Evolutionary conservation across 2,888 invertebrate species (phyloP).

Genomic region (Julus scanicus): DNA sequence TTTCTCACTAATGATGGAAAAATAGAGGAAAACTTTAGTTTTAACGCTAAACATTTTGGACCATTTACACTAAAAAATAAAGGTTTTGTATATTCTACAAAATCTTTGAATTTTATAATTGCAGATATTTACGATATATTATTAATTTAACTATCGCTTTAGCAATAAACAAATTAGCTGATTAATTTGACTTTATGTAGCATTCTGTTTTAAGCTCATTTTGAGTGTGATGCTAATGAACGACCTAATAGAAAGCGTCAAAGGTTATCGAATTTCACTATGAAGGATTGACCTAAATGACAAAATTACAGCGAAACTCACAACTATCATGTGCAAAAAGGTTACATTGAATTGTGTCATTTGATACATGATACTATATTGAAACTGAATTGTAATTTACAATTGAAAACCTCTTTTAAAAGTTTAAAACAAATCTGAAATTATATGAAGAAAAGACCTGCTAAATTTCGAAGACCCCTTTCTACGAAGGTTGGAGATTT

Average conservation of each 20-base stretch:
- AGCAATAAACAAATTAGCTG: background rate
- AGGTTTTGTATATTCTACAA: no score
- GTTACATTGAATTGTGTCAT: no score
- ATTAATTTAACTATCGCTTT: no score
- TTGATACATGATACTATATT: no score
- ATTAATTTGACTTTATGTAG: no score
- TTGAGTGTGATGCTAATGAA: slow-evolving; percentile 14
- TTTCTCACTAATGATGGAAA: no score
- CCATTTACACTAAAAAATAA: no score
- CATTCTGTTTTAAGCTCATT: background rate
- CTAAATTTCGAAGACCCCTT: background rate
- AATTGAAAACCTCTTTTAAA: background rate
- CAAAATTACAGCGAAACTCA: background rate
- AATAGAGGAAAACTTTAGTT: no score
- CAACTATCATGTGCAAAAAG: background rate
- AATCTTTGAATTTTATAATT: background rate
- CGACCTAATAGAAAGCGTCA: background rate
- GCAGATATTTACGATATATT: background rate
- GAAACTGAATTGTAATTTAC: no score
- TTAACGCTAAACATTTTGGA: no score
- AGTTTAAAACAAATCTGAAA: no score
- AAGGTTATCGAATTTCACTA: slow-evolving; percentile 30
- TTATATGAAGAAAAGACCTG: no score
- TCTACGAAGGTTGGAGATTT: background rate
- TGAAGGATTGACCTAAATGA: background rate